A percentile compares a stretch with the other conserved stretches of the same genome.
These are phyloP conservation scores for Isaurus tuberculatus DNA, from an alignment of 92 coral and sea anemone genomes.

Conservation along the genomic window DNA sequence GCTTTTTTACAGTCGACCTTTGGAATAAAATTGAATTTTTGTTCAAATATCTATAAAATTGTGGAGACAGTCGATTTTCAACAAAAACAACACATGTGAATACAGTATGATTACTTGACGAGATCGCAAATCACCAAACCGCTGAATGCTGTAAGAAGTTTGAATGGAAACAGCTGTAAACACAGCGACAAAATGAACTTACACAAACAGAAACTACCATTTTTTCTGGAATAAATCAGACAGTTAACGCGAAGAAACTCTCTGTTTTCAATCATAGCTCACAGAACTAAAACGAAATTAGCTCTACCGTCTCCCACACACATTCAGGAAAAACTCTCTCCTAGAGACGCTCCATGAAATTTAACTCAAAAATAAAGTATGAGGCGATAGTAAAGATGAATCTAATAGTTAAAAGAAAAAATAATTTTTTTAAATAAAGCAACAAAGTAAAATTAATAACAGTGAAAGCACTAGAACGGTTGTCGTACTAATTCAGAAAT, in stretches of 20 bases:
- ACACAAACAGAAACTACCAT: neutral
- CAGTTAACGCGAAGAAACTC: neutral
- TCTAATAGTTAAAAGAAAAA: neutral
- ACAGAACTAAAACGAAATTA: neutral
- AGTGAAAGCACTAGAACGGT: neutral
- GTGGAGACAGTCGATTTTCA: neutral
- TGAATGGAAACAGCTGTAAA: slow-evolving; percentile 20
- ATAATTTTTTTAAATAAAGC: neutral
- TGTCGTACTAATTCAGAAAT: neutral
- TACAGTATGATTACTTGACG: neutral
- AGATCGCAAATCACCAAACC: neutral
- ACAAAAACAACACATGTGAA: neutral
- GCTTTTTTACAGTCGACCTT: neutral
- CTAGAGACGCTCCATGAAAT: neutral
- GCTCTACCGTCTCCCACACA: neutral
- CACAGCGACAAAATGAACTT: neutral
- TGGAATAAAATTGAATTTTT: neutral
- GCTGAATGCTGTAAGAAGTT: neutral
- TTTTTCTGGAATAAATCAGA: neutral
- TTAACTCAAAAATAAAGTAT: neutral
- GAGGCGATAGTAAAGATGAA: neutral
- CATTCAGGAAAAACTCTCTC: neutral
- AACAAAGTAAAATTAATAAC: no score
- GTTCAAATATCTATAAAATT: neutral
- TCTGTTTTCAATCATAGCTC: neutral